Evolutionary conservation across 2,888 invertebrate species (phyloP).

Genomic region (Escarpia spicata): DNA sequence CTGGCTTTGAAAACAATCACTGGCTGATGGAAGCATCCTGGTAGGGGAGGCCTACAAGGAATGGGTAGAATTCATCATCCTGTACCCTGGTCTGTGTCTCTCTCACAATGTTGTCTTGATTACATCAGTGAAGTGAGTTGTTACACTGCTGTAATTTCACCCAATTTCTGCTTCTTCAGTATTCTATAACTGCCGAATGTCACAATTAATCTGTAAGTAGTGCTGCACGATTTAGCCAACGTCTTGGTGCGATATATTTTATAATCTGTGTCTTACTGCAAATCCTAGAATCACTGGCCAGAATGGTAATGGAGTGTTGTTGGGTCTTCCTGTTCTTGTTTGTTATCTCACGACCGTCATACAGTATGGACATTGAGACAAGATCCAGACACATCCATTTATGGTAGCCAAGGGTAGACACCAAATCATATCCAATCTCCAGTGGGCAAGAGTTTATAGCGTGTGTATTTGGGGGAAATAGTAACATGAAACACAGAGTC

Average conservation of each 20-base stretch:
- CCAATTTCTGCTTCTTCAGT: neutral
- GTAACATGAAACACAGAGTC: neutral
- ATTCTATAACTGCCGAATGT: neutral
- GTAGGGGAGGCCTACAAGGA: neutral
- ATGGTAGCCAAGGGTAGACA: neutral
- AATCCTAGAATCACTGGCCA: neutral
- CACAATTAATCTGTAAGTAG: neutral
- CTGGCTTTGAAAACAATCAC: neutral
- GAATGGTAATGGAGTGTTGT: neutral
- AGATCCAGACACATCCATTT: neutral
- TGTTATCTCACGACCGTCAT: too few relatives aligned
- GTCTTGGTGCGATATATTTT: neutral
- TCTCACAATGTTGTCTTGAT: neutral
- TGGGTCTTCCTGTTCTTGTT: neutral
- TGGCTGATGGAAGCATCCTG: neutral
- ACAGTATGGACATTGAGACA: too few relatives aligned
- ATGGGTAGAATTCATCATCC: neutral
- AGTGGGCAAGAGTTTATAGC: neutral
- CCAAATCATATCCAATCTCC: neutral
- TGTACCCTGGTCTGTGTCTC: neutral
- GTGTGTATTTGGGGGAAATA: neutral
- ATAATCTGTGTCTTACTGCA: neutral
- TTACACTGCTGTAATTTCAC: neutral
- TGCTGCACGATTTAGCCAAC: neutral
- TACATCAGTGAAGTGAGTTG: neutral